Conservation (phyloP, 2,888 invertebrate genomes). For the Steinernema carpocapsae region DNA sequence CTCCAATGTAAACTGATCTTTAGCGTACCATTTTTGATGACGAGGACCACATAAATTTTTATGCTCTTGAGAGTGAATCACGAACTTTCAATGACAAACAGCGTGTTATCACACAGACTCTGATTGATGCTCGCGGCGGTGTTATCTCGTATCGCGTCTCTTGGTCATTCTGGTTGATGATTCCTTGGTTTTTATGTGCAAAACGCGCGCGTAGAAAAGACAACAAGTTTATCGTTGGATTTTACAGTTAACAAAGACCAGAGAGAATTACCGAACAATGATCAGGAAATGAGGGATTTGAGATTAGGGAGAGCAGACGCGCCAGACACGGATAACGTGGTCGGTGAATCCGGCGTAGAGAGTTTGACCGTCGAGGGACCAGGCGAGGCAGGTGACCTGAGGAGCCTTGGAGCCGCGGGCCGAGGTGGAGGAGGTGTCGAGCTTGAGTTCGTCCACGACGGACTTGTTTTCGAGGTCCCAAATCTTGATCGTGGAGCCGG, state of each 20-base stretch:
- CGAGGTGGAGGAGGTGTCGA: slow-evolving; percentile 81
- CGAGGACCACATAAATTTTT: no score
- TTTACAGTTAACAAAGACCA: neutral
- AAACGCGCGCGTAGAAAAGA: neutral
- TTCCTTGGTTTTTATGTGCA: no score
- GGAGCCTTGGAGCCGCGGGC: slow-evolving; percentile 75
- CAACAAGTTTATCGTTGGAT: slow-evolving; percentile 17
- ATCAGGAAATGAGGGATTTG: neutral
- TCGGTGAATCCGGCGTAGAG: slow-evolving; percentile 91
- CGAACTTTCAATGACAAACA: no score
- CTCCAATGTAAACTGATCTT: no score
- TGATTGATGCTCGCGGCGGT: no score
- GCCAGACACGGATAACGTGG: slow-evolving; percentile 95
- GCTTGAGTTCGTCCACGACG: slow-evolving; percentile 93
- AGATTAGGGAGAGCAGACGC: slow-evolving; percentile 75
- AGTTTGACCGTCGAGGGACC: slow-evolving; percentile 98
- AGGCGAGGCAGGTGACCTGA: slow-evolving; percentile 77
- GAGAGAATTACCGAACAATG: neutral
- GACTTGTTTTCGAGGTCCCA: slow-evolving; percentile 97
- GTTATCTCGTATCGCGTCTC: no score
- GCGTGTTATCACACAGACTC: no score
- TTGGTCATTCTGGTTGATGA: no score
- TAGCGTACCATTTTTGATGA: no score
- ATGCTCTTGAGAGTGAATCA: no score
- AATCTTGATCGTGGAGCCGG: slow-evolving; percentile 94